Base-by-base conservation (phyloP, 2,797 vertebrate species). In the Lemur catta region DNA sequence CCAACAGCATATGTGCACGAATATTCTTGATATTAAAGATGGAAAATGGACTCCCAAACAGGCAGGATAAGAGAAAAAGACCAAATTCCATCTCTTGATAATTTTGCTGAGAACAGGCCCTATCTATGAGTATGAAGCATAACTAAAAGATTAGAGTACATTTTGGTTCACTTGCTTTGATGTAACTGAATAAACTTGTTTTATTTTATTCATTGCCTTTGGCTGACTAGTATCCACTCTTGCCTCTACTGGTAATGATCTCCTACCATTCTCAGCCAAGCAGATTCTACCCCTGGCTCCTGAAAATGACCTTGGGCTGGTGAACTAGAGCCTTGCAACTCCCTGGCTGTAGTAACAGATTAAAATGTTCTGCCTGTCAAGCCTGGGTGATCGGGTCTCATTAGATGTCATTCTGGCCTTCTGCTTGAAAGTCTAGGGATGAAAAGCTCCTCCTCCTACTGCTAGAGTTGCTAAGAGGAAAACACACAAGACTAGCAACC, bases 401-500 rank as follows among this genome's bases (percentile, higher is more conserved):
- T 0, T 10, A 48, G 89, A 14, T 10, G 26, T 50, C 15, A 15
- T 65, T 22, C 13, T 9, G 24, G n/a, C 50, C 38, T 71, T 82
- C 5, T 63, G 20, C 33, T 13, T 80, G 59, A 92, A 67, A 81
- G 57, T 9, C 33, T 4, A 6, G 69, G 48, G 41, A 13, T 10
- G 6, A 74, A 59, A 75, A 46, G 12, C 4, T 7, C 14, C 33
- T 18, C 26, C 7, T 10, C 1, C 2, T 3, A 1, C 28, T 67
- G 6, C 6, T 48, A 11, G 65, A 85, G 9, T 15, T 22, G 18
- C 28, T 18, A 10, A 22, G 6, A 63, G 22, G 10, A 55, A 43
- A 59, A 35, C 6, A 50, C 4, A 0, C 8, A n/a, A 33, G n/a
- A 38, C 1, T 4, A 33, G 15, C 26, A 18, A n/a, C 6, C 0